Percentiles rank a stretch among this genome's conserved stretches.
These are phyloP conservation scores for Limonius californicus DNA, from an alignment of 1,140 invertebrate genomes.

Conservation along the genomic window DNA sequence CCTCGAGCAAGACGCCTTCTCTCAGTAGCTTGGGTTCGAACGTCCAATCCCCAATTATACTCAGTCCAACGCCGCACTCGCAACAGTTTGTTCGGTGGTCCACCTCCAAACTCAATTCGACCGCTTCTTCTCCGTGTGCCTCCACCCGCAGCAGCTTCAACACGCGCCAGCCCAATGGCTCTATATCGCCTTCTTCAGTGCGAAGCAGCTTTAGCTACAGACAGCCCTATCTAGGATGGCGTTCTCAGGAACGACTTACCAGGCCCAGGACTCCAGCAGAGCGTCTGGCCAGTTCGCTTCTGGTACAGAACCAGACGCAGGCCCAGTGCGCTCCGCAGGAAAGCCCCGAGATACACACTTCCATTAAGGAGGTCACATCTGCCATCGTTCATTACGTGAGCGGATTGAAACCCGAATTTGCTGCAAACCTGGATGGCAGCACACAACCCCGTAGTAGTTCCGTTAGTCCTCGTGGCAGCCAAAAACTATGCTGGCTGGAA, in stretches of 20 bases:
- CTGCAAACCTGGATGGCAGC: slow-evolving; percentile 28
- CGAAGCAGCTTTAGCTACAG: slow-evolving; percentile 61
- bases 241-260: slow-evolving; percentile 76
- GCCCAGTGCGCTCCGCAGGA: slow-evolving; percentile 45
- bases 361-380: slow-evolving; percentile 87
- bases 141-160: slow-evolving; percentile 63
- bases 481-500: slow-evolving; percentile 78
- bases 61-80: slow-evolving; percentile 41
- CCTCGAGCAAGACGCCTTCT: slow-evolving; percentile 41
- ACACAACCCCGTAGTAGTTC: slow-evolving; percentile 37
- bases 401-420: slow-evolving; percentile 59
- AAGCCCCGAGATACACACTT: slow-evolving; percentile 78
- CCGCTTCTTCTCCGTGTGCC: slow-evolving; percentile 61
- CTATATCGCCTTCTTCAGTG: slow-evolving; percentile 48
- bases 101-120: slow-evolving; percentile 78
- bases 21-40: slow-evolving; percentile 47
- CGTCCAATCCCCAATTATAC: slow-evolving; percentile 37
- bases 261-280: slow-evolving; percentile 79
- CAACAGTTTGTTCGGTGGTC: slow-evolving; percentile 74
- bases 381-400: slow-evolving; percentile 91
- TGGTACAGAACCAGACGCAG: slow-evolving; percentile 46
- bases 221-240: slow-evolving; percentile 85
- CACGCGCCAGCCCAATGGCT: slow-evolving; percentile 44
- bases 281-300: slow-evolving; percentile 63
- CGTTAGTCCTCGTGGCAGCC: slow-evolving; percentile 50